Percentiles rank a stretch among this genome's conserved stretches.
Conservation (phyloP, 1,140 invertebrate genomes). For the Lasioglossum baleicum region DNA sequence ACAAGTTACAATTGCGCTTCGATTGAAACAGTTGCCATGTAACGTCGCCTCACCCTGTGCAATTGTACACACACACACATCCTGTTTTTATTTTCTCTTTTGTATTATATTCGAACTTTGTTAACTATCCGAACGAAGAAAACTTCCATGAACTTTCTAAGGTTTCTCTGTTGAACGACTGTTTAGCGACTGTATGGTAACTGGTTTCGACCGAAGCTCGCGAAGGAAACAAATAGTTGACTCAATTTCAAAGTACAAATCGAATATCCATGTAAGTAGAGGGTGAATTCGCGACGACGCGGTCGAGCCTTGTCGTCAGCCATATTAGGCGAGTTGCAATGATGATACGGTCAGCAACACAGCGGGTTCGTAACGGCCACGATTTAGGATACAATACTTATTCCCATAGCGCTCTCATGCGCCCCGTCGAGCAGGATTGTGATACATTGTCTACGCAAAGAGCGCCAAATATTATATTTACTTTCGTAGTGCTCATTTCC, state of each 20-base stretch:
- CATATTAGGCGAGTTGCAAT: slow-evolving; percentile 52
- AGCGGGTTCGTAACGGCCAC: slow-evolving; percentile 43
- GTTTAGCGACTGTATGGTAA: slow-evolving; percentile 17
- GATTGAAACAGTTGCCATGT: slow-evolving; percentile 37
- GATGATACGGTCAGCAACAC: slow-evolving; percentile 54
- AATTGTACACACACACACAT: too few species aligned
- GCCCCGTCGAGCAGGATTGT: not conserved
- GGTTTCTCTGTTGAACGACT: not conserved
- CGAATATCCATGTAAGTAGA: slow-evolving; percentile 43
- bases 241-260: slow-evolving; percentile 65
- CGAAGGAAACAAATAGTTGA: slow-evolving; percentile 46
- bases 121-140: not conserved
- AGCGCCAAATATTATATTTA: not conserved
- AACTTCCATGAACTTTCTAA: not conserved
- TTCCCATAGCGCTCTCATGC: not conserved
- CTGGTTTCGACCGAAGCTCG: slow-evolving; percentile 32
- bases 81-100: too few species aligned
- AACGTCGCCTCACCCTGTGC: not conserved
- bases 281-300: slow-evolving; percentile 33
- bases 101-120: not conserved
- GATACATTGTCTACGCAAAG: not conserved
- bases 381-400: slow-evolving; percentile 9
- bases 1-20: slow-evolving; percentile 38
- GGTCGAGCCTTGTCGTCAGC: slow-evolving; percentile 41
- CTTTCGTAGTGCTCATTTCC: too few species aligned